Evolutionary conservation across 2,888 invertebrate species (phyloP).

Genomic region (Schizotus pectinicornis): DNA sequence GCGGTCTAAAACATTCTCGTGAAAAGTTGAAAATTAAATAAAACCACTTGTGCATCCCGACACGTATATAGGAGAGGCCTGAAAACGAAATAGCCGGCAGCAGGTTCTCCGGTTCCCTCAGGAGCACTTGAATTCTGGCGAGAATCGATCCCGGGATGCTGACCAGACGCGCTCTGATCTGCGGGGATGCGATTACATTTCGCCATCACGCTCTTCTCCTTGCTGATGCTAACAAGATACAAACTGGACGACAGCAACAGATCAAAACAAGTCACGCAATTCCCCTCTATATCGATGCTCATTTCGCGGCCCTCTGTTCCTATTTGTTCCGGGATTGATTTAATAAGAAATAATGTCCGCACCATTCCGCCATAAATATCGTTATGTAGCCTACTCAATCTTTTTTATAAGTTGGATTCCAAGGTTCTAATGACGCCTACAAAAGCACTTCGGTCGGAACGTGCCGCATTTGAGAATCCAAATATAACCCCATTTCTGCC

Average conservation of each 20-base stretch:
- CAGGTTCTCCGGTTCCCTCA: slow-evolving; percentile 18
- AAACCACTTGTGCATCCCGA: slow-evolving; percentile 30
- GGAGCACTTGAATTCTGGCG: slow-evolving; percentile 35
- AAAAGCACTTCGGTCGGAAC: background rate
- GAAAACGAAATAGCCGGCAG: slow-evolving; percentile 25
- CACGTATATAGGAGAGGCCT: slow-evolving; percentile 24
- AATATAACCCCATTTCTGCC: background rate
- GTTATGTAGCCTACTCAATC: slow-evolving; percentile 5
- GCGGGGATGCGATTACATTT: slow-evolving; percentile 29
- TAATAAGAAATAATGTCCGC: slow-evolving; percentile 12
- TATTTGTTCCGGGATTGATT: slow-evolving; percentile 12
- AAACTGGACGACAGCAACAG: slow-evolving; percentile 19
- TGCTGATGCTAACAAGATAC: slow-evolving; percentile 22
- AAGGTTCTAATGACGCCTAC: slow-evolving; percentile 2
- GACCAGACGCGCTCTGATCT: slow-evolving; percentile 27
- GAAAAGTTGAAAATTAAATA: slow-evolving; percentile 31
- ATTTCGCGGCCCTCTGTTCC: background rate
- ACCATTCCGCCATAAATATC: slow-evolving; percentile 6
- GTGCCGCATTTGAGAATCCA: background rate
- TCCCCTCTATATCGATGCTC: background rate
- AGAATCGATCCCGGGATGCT: slow-evolving; percentile 33
- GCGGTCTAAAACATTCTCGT: slow-evolving; percentile 2
- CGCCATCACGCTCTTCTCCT: slow-evolving; percentile 10
- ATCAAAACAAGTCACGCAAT: slow-evolving; percentile 18
- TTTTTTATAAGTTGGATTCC: slow-evolving; percentile 7